These are phyloP conservation scores for Felis chaus DNA, from an alignment of 2,113 vertebrate species.

Conservation along the genomic window DNA sequence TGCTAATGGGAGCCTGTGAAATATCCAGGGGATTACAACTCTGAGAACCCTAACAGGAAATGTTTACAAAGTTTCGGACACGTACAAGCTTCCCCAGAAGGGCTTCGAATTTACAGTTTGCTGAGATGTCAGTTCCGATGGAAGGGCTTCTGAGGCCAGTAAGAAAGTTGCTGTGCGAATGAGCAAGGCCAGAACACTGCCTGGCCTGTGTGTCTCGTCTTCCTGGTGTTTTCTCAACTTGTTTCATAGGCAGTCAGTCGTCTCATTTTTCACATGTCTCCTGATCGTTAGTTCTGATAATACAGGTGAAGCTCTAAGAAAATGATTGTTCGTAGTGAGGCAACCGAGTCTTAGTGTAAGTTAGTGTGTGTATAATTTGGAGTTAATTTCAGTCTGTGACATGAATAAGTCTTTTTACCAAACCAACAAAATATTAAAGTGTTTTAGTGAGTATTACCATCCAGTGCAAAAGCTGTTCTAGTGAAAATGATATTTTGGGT, in stretches of 20 bases:
- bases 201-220: background rate
- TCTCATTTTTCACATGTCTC: background rate
- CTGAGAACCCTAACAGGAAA: constrained; percentile 2
- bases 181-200: background rate
- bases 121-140: background rate
- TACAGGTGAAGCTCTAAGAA: background rate
- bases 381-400: background rate
- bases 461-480: background rate
- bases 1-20: background rate
- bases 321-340: background rate
- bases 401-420: constrained; percentile 16
- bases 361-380: background rate
- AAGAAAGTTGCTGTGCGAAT: background rate
- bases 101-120: background rate
- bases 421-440: constrained; percentile 26
- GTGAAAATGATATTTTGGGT: constrained; percentile 37
- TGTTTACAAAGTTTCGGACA: background rate
- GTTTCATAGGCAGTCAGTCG: background rate
- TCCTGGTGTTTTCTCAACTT: background rate
- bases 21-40: background rate
- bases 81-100: background rate
- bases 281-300: background rate
- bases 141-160: background rate
- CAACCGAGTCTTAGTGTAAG: background rate
- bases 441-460: background rate